Evolutionary conservation across 2,797 vertebrate species (phyloP), one percentile per base, ranked within the genome.

Genomic region (Erethizon dorsatum): DNA sequence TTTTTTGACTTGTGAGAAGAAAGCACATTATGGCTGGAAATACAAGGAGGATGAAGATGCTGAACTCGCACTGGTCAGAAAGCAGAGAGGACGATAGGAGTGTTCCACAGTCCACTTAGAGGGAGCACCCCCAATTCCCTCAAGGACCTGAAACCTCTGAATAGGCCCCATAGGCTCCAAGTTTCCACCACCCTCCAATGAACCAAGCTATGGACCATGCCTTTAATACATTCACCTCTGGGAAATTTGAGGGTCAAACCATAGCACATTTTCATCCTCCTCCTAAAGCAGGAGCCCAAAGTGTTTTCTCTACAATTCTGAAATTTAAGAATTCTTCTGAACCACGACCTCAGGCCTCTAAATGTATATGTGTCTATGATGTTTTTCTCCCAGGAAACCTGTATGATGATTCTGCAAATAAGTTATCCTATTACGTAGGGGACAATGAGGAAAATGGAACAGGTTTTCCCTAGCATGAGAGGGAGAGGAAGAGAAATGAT

Each of bases 401-500:
- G 31, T 79, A 57, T 67, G 59, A 83, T 56, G 83, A 87, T 15
- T 56, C 78, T 41, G n/a, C 6, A 12, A 71, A 24, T 41, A 69
- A 88, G 14, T 22, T 91, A 37, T 37, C 20, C 0, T 96, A 73
- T 83, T 91, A 71, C 71, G 79, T 69, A 71, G 88, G n/a, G 17
- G 13, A 71, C 2, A 9, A 1, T 5, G 77, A 69, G 52, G 50
- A 82, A 13, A 10, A 37, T 22, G 52, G 45, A 12, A 33, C 3
- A 65, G 41, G 45, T 61, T 20, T 63, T 37, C 6, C 41, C 31
- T 28, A 77, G 59, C 50, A 41, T 24, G 54, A 12, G 9, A 50
- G 6, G 5, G 1, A 61, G 57, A 8, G 2, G 6, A 56, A 4
- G 2, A 80, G 12, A 18, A n/a, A n/a, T 37, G 0, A 13, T 11